Evolutionary conservation across 2,113 vertebrate genomes (phyloP), one percentile per base, ranked within the genome.

Genomic region (Lepisosteus osseus): DNA sequence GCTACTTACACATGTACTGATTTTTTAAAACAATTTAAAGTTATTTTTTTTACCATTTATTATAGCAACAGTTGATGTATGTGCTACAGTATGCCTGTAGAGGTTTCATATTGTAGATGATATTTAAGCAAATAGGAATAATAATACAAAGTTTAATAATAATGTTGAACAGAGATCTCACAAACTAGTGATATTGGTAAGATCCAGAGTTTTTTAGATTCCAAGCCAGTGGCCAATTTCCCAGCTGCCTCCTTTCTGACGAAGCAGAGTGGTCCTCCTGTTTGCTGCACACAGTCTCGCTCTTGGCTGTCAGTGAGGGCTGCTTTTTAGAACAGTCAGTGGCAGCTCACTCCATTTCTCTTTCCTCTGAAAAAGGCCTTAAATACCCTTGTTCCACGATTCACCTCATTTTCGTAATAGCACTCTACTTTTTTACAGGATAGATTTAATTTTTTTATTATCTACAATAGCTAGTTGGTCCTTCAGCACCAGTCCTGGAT

Each of bases 1-100:
- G 78, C 85, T 89, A 86, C 79, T 82, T 81, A 82, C 81, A 82
- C 77, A 77, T 87, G 84, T 80, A 85, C 68, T 85, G 77, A 83
- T 85, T 83, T 83, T 77, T 82, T 75, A 74, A 71, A 72, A 51
- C 8, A 77, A 82, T 72, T 80, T 80, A 77, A 69, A 75, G 70
- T 76, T 77, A 77, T 77, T 83, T 78, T 67, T 2, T 65, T 17
- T 55, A 76, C 82, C 13, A 76, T 78, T 84, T 83, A 84, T 84
- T 86, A 82, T 56, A 69, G 67, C 73, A 81, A 86, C 71, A 80
- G 79, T 83, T 78, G 86, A 84, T 76, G 79, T 78, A 84, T 76
- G 74, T 82, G 84, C 78, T 83, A 29, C 29, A 29, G 29, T 29
- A 87, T 79, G 82, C 79, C 72, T 81, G 64, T 69, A 79, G 61